Evolutionary conservation across 2,113 vertebrate species (phyloP).

Genomic region (Egretta garzetta): DNA sequence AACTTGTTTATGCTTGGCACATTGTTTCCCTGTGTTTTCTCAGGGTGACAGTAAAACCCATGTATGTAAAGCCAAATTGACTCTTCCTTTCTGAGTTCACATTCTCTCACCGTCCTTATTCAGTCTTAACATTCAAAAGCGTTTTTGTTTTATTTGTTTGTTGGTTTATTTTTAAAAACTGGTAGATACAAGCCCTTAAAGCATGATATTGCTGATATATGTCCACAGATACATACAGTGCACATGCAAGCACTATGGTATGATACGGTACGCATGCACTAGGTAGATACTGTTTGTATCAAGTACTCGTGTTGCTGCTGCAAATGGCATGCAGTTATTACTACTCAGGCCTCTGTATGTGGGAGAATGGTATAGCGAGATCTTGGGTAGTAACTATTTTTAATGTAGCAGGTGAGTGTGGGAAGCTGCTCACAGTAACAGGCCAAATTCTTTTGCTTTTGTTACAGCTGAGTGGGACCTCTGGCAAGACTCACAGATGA

Average conservation of each 20-base stretch:
- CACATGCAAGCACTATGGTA: fast-evolving
- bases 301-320: not conserved
- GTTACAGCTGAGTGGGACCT: constrained; percentile 58
- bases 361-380: constrained; percentile 42
- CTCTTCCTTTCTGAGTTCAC: not conserved
- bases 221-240: not conserved
- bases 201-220: not conserved
- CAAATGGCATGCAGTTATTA: not conserved
- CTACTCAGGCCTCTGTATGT: not conserved
- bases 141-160: not conserved
- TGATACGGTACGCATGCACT: not conserved
- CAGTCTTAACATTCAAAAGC: not conserved
- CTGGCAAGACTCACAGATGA: not conserved
- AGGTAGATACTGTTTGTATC: not conserved
- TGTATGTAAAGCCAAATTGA: not conserved
- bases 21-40: not conserved
- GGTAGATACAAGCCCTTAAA: not conserved
- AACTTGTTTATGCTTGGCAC: not conserved
- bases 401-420: constrained; percentile 58
- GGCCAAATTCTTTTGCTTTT: constrained; percentile 53
- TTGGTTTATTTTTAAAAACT: not conserved
- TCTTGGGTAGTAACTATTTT: constrained; percentile 52
- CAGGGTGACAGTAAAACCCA: not conserved
- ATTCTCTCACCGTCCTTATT: not conserved
- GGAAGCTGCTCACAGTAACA: constrained; percentile 38